Base-by-base conservation (phyloP, 2,888 invertebrate species). In the Scaptomyza polygonia region DNA sequence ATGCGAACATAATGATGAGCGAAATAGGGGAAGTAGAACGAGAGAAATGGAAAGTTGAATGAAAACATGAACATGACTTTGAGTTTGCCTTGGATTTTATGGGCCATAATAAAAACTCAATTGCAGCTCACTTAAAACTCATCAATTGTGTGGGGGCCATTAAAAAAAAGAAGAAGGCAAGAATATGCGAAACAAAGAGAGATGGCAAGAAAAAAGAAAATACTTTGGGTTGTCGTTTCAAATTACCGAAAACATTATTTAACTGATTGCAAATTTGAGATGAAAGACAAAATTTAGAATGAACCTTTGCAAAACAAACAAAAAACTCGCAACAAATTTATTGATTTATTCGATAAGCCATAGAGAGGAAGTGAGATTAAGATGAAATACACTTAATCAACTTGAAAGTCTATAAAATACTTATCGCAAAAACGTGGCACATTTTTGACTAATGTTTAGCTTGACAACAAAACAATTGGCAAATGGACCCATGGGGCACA, bases 161-260 rank as follows among this genome's bases (percentile, higher is more conserved):
- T 70, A 68, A 85, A 78, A 80, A 12, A 8, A 30, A 36, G 5
- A 11, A 11, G n/a, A 12, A 14, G 18, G n/a, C 12, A 34, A 0
- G 27, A 3, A 12, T 7, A 29, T 36, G 0, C 9, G 9, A 32
- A 3, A 16, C 11, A 2, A 16, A 1, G 11, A 14, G 14, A 21
- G 43, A 25, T 5, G 0, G 21, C 18, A 34, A 54, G 53, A 29
- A 27, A 32, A 5, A 40, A 25, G 1, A 25, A 32, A 6, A 30
- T 8, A 5, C 9, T 49, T n/a, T 9, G n/a, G 70, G 63, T 55
- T 78, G 75, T 78, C 82, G 78, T 75, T 65, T 58, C 58, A 68
- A 76, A 86, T 81, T 77, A 79, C 67, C 70, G 70, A 79, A 79
- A 82, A 76, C n/a, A 64, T 72, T 70, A 76, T 77, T 81, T 79